phyloP scores from a whole-genome alignment of 2,888 invertebrate genomes.

The Lamellibrachia satsuma region DNA sequence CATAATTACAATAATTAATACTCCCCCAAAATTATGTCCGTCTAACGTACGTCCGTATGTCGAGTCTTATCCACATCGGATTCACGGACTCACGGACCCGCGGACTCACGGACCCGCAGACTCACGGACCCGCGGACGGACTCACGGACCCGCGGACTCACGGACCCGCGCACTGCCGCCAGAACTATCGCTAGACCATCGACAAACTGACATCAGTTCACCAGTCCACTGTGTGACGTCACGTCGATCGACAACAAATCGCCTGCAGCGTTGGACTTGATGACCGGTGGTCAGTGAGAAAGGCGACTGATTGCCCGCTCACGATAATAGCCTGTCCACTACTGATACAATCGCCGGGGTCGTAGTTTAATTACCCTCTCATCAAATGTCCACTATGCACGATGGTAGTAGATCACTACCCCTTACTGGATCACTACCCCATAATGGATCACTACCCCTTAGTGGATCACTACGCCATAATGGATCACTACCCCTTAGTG shows the following conservation, averaged over 20 bases:
- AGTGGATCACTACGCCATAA: background rate
- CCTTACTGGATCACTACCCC: background rate
- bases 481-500: background rate
- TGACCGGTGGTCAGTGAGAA: background rate
- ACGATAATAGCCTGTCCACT: background rate
- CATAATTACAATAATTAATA: no score
- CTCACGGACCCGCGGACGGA: background rate
- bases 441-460: no score
- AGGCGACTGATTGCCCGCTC: background rate
- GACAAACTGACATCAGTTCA: background rate
- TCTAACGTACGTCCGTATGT: no score
- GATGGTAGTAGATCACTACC: no score
- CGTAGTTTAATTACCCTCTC: constrained; percentile 1
- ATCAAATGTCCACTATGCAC: background rate
- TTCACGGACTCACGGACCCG: background rate
- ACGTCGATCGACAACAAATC: background rate
- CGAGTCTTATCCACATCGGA: background rate
- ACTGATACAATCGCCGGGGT: background rate
- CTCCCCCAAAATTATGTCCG: no score
- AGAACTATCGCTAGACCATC: background rate
- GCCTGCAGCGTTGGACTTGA: constrained; percentile 13
- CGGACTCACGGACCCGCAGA: background rate
- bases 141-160: background rate
- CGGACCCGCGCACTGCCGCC: background rate
- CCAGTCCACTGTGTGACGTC: background rate